Evolutionary conservation across 2,888 invertebrate species (phyloP).

Genomic region (Crossocerus cetratus): DNA sequence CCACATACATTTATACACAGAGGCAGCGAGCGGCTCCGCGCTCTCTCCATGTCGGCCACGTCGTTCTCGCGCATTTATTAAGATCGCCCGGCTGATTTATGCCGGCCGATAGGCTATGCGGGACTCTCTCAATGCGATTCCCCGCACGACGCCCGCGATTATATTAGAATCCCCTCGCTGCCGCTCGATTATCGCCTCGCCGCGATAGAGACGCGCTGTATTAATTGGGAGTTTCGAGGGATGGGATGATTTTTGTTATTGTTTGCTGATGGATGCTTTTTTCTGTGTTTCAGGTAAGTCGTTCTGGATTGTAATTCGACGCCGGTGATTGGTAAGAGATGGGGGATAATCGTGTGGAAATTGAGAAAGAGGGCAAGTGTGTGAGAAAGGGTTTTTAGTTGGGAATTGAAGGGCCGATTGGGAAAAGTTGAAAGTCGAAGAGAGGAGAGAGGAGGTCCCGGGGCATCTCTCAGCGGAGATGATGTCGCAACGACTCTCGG

Average conservation of each 20-base stretch:
- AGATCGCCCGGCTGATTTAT: conserved; percentile 74
- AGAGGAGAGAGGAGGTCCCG: no score
- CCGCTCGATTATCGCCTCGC: conserved; percentile 46
- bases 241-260: no score
- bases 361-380: no score
- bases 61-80: conserved; percentile 72
- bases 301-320: no score
- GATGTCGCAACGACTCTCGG: conserved; percentile 38
- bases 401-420: no score
- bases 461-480: conserved; percentile 17
- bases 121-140: conserved; percentile 60
- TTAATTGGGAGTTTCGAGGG: background rate
- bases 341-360: no score
- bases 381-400: no score
- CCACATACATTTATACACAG: no score
- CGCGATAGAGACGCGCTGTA: background rate
- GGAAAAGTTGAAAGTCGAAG: no score
- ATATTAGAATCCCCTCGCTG: conserved; percentile 57
- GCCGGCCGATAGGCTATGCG: conserved; percentile 58
- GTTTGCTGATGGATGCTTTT: conserved; percentile 11
- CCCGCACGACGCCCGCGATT: conserved; percentile 38
- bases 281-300: conserved; percentile 66
- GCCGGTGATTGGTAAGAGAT: no score
- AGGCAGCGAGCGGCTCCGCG: background rate
- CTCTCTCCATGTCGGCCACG: conserved; percentile 31